Percentiles rank a stretch among this genome's conserved stretches.
Conservation (phyloP, 2,797 vertebrate species). For the Syncerus caffer region DNA sequence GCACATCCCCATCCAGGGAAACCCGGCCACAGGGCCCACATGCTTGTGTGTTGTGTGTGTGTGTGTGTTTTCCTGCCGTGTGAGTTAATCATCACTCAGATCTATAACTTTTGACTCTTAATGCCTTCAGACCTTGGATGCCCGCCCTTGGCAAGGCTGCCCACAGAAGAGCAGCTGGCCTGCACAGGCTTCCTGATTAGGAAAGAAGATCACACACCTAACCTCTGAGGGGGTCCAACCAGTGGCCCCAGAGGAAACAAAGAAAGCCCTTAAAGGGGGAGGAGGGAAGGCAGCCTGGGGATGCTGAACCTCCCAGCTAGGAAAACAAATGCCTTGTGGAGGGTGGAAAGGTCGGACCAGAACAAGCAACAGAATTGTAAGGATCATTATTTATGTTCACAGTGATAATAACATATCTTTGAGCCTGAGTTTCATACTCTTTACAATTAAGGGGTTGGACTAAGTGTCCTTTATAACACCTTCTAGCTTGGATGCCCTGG, state of each 20-base stretch:
- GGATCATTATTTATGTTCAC: neutral
- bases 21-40: neutral
- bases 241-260: neutral
- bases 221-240: neutral
- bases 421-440: neutral
- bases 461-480: neutral
- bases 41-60: neutral
- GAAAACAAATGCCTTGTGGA: constrained; percentile 17
- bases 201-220: neutral
- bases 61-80: neutral
- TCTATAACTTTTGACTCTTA: neutral
- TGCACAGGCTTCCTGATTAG: neutral
- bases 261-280: constrained; percentile 38
- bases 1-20: neutral
- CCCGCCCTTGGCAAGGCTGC: neutral
- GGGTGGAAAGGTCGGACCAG: neutral
- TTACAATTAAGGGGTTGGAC: neutral
- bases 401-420: neutral
- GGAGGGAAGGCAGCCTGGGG: neutral
- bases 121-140: neutral
- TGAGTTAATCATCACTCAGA: neutral
- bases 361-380: neutral
- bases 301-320: constrained; percentile 18
- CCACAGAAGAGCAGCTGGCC: neutral
- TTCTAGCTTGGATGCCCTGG: neutral